Evolutionary conservation across 1,140 invertebrate genomes (phyloP).

Genomic region (Paraescarpia echinospica): DNA sequence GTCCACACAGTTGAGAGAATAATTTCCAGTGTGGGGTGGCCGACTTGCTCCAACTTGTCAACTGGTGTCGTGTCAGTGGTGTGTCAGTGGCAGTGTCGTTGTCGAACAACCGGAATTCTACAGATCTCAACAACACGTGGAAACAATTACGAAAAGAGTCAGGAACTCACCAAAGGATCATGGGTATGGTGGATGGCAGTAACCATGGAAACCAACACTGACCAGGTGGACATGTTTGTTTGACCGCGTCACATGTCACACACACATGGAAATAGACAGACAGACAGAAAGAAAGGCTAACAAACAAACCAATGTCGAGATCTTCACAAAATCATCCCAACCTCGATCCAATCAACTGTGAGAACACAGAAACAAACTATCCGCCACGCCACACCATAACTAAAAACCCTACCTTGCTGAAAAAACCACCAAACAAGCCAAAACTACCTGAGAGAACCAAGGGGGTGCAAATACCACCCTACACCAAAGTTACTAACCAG

Average conservation of each 20-base stretch:
- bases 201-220: not conserved
- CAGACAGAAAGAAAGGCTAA: not conserved
- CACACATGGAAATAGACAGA: not conserved
- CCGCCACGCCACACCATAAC: not conserved
- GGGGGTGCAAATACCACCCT: not conserved
- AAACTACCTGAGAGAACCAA: not conserved
- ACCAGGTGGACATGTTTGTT: not conserved
- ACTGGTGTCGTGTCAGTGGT: not conserved
- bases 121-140: not conserved
- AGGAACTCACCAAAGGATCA: not conserved
- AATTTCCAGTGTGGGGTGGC: not conserved
- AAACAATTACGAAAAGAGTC: not conserved
- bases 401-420: not conserved
- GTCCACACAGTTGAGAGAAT: not conserved
- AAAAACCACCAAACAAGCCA: not conserved
- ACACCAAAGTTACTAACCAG: not conserved
- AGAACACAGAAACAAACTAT: not conserved
- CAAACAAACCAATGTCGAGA: not conserved
- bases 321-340: not conserved
- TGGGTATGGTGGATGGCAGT: not conserved
- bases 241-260: not conserved
- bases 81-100: not conserved
- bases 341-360: not conserved
- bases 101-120: not conserved
- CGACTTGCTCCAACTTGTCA: not conserved